Base-by-base conservation (phyloP, 1,140 invertebrate genomes). In the Dermatophagoides farinae region DNA sequence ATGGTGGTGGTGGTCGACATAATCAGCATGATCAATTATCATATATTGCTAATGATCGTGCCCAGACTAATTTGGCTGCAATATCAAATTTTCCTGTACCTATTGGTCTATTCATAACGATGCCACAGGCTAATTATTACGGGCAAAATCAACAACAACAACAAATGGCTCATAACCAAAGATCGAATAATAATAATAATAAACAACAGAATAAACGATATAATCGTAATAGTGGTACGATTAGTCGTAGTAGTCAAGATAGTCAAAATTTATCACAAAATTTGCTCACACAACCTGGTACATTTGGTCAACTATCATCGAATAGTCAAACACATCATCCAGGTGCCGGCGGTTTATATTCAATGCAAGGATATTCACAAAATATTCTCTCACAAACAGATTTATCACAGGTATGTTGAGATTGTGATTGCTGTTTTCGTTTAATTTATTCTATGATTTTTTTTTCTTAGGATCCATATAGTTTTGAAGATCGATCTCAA, bases 51-150 rank as follows among this genome's bases (percentile, higher is more conserved):
- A 84, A 84, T 0, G 87, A 90, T 67, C 75, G 86, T 39, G 82
- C 82, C 0, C 82, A 85, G 64, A 82, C 84, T 0, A 78, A 82
- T 12, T 67, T 68, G 9, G 69, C 70, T 16, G 65, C 73, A 55
- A 14, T 47, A n/a, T 58, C 60, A 4, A 73, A 71, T 64, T 65
- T 76, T 50, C 88, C 89, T 0, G 88, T 95, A 6, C 87, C 88
- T 0, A 81, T 90, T n/a, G 88, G 88, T 22, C 89, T 91, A 85
- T 90, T 92, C 66, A 86, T 91, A 81, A 88, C 88, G 67, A 87
- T 88, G 85, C 53, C 53, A 44, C n/a, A 14, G 5, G n/a, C n/a
- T n/a, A 80, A 89, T 40, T 85, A 85, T n/a, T 85, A 85, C 1
- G 71, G 85, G 6, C 89, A 88, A 71, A 86, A 85, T 65, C 86